These are phyloP conservation scores for Dexiosoma caninum DNA, from an alignment of 2,888 invertebrate species.

Conservation along the genomic window DNA sequence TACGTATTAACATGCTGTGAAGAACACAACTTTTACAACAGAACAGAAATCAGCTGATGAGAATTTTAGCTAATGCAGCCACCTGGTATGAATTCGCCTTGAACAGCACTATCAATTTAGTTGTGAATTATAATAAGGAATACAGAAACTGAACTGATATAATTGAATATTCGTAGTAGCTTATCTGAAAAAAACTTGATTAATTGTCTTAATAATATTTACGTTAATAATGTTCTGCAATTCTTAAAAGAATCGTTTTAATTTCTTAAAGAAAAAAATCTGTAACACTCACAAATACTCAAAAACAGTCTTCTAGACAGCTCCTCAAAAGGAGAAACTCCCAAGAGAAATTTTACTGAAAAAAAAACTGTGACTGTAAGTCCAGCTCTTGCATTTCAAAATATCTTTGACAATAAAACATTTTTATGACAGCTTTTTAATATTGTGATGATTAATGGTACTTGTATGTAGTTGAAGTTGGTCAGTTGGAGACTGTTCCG, in stretches of 20 bases:
- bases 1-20: too few species aligned
- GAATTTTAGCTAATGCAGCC: too few species aligned
- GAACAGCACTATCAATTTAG: too few species aligned
- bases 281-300: constrained; percentile 9
- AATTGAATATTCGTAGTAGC: too few species aligned
- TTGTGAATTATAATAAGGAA: too few species aligned
- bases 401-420: constrained; percentile 40
- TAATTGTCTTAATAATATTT: too few species aligned
- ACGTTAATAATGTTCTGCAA: too few species aligned
- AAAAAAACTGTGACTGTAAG: not conserved
- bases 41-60: too few species aligned
- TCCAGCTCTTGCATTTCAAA: constrained; percentile 5
- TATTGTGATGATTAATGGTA: constrained; percentile 47
- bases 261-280: not conserved
- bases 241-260: not conserved
- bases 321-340: not conserved
- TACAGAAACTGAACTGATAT: too few species aligned
- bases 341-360: constrained; percentile 32
- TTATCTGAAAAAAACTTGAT: too few species aligned
- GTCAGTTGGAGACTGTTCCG: not conserved
- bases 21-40: too few species aligned
- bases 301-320: not conserved
- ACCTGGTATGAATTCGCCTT: too few species aligned
- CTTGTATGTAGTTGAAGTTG: not conserved
- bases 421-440: constrained; percentile 55